Conservation (phyloP, 2,113 vertebrate species). For the Brienomyrus longianalis region DNA sequence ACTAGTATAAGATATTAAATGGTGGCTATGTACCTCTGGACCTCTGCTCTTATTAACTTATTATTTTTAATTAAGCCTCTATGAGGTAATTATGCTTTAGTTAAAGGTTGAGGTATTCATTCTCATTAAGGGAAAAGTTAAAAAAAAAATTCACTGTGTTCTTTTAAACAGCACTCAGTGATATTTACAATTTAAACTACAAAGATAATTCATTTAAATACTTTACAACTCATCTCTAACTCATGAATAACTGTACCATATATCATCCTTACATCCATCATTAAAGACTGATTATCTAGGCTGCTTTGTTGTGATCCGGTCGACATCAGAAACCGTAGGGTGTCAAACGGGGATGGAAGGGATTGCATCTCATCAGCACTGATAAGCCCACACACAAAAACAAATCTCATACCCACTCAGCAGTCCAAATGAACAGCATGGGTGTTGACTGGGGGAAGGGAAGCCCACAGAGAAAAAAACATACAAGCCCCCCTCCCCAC, state of each 20-base stretch:
- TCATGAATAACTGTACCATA: background rate
- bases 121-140: background rate
- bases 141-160: background rate
- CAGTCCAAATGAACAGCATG: background rate
- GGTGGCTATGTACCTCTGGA: background rate
- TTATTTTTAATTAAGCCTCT: background rate
- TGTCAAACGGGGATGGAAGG: background rate
- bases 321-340: background rate
- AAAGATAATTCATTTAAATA: background rate
- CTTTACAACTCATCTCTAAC: background rate
- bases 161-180: background rate
- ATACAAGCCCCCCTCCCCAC: background rate
- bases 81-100: background rate
- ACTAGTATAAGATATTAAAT: background rate
- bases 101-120: background rate
- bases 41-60: background rate
- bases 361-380: background rate
- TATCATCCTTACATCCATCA: background rate
- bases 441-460: background rate
- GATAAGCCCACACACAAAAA: background rate
- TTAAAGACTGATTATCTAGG: background rate
- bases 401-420: background rate
- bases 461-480: background rate
- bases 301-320: background rate
- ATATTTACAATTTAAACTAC: background rate